phyloP scores from a whole-genome alignment of 2,113 vertebrate species.

The Brachyhypopomus occidentalis region DNA sequence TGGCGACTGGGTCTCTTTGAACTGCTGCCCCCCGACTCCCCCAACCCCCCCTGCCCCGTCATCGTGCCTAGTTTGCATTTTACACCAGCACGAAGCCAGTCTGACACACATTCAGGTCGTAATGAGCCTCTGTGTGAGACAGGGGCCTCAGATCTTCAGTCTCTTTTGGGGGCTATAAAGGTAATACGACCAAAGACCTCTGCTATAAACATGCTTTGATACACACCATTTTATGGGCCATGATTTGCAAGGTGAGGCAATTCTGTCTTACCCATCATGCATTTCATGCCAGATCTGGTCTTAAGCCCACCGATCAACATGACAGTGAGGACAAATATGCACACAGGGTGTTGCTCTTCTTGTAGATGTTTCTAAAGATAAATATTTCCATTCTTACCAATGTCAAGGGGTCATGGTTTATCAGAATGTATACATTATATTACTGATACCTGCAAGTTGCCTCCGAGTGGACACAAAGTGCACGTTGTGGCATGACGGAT shows the following conservation, averaged over 20 bases:
- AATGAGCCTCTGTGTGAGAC: conserved; percentile 40
- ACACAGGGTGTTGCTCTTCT: not conserved
- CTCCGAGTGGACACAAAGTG: not conserved
- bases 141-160: conserved; percentile 44
- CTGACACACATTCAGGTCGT: conserved; percentile 42
- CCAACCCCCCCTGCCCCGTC: not conserved
- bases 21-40: conserved; percentile 27
- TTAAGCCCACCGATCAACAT: conserved; percentile 15
- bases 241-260: conserved; percentile 26
- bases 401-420: conserved; percentile 24
- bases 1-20: conserved; percentile 46
- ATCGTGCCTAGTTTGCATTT: conserved; percentile 54
- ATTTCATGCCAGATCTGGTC: not conserved
- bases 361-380: conserved; percentile 19
- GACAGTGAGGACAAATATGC: not conserved
- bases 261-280: conserved; percentile 2
- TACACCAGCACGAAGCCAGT: conserved; percentile 40
- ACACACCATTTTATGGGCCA: conserved; percentile 38
- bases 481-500: conserved; percentile 9
- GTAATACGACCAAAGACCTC: conserved; percentile 41
- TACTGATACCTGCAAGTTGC: conserved; percentile 1
- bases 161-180: conserved; percentile 47
- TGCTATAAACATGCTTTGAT: conserved; percentile 53
- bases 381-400: conserved; percentile 41
- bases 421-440: conserved; percentile 38